Base-by-base conservation (phyloP, 2,797 vertebrate species). In the Siniperca obscura region DNA sequence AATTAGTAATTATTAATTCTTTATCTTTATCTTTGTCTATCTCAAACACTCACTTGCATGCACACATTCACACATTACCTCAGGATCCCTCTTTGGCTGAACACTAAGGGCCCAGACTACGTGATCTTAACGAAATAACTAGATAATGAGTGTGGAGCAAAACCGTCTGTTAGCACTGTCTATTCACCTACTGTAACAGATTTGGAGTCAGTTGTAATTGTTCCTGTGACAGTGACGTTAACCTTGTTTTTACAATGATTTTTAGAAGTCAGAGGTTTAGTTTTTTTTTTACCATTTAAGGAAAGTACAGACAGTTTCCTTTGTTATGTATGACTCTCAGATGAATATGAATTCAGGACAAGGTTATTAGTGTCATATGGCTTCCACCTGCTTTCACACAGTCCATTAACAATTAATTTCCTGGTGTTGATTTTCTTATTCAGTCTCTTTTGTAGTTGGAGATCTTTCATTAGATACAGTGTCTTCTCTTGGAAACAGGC, bases 361-460 rank as follows among this genome's bases (percentile, higher is more conserved):
- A 34, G 25, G 61, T 42, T 22, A 30, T 17, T 21, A 30, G n/a
- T 38, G 2, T 74, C 60, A n/a, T 6, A 17, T 25, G n/a, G 38
- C 62, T 76, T 57, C 53, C 53, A 38, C 40, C 46, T 69, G 62
- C 30, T 30, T 48, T 73, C 38, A 72, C 69, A 17, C 59, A 53
- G 59, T 46, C 48, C 59, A 46, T 60, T 62, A 69, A 56, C 16
- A 30, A 56, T 38, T 67, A 11, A 42, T 62, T 21, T 55, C 34
- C 38, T 55, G 30, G 1, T 38, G 65, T 60, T 40, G 57, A 25
- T 68, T 44, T 60, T 11, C 34, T 36, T 69, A 4, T 25, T 66
- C 10, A 7, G 36, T 52, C 10, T 74, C 55, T 80, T 80, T 36
- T 78, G 53, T 73, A 52, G 62, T 12, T 2, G 30, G 40, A 36